A percentile compares a stretch with the other conserved stretches of the same genome.
phyloP scores from a whole-genome alignment of 2,113 vertebrate genomes.

The Ivindomyrus marchei region DNA sequence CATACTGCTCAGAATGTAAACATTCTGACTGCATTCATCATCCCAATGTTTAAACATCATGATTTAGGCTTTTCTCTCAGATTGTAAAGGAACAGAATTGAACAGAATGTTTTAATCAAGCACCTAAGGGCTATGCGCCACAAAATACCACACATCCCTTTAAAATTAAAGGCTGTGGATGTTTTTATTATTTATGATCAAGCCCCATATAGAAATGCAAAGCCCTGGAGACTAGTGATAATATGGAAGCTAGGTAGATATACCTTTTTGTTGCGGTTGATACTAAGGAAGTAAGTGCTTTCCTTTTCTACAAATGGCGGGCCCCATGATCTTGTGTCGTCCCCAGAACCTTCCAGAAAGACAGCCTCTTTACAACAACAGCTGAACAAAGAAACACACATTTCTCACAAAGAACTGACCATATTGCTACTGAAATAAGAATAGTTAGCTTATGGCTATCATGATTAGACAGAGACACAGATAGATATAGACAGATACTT shows the following conservation, averaged over 20 bases:
- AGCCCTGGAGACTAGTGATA: neutral
- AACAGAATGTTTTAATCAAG: neutral
- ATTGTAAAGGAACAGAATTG: neutral
- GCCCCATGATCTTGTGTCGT: slow-evolving; percentile 89
- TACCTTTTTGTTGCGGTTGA: slow-evolving; percentile 96
- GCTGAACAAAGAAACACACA: neutral
- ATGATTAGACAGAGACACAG: neutral
- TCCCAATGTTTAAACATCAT: slow-evolving; percentile 3
- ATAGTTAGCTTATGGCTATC: neutral
- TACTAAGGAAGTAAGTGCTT: slow-evolving; percentile 87
- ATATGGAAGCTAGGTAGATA: neutral
- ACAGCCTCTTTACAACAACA: neutral
- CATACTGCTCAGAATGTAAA: neutral
- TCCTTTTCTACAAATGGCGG: slow-evolving; percentile 79
- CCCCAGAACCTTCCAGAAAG: slow-evolving; percentile 66
- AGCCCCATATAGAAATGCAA: neutral
- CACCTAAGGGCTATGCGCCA: neutral
- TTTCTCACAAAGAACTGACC: neutral
- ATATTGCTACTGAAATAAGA: neutral
- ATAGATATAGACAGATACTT: neutral
- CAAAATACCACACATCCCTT: neutral
- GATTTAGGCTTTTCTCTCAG: neutral
- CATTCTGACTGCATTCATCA: neutral
- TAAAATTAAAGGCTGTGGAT: neutral
- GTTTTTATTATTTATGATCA: neutral